phyloP scores from a whole-genome alignment of 2,113 vertebrate genomes.

The Hippocampus zosterae region DNA sequence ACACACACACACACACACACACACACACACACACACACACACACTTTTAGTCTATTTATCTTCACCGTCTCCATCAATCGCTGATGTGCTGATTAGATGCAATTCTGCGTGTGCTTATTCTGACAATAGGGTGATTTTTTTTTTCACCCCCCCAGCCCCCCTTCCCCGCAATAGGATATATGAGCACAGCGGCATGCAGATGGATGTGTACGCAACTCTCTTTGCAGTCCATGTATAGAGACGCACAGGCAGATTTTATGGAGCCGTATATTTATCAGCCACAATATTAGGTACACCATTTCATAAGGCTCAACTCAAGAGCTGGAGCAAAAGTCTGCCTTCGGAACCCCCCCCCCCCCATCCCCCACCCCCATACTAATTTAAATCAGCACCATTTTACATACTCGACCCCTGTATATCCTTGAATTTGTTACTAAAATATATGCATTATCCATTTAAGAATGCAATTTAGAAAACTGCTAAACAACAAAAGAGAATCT shows the following conservation, averaged over 20 bases:
- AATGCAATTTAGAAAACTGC: no score
- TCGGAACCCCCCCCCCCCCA: neutral
- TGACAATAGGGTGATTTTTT: constrained; percentile 24
- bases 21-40: neutral
- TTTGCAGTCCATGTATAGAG: constrained; percentile 20
- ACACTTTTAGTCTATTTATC: constrained; percentile 38
- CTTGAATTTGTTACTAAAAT: neutral
- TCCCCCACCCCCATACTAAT: neutral
- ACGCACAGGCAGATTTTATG: constrained; percentile 26
- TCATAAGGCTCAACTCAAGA: neutral
- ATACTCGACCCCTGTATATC: neutral
- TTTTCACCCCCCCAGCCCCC: no score
- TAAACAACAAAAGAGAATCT: no score
- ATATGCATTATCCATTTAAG: neutral
- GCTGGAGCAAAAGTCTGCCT: neutral
- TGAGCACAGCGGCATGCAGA: constrained; percentile 1
- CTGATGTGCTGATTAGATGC: constrained; percentile 35
- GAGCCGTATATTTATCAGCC: constrained; percentile 20
- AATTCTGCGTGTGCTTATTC: constrained; percentile 5
- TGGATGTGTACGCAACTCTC: constrained; percentile 13
- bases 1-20: neutral
- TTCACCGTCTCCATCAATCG: constrained; percentile 37
- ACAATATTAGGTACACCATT: neutral
- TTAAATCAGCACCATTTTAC: neutral
- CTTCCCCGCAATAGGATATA: neutral